Base-by-base conservation (phyloP, 2,888 invertebrate species). In the Lycia hirtaria region DNA sequence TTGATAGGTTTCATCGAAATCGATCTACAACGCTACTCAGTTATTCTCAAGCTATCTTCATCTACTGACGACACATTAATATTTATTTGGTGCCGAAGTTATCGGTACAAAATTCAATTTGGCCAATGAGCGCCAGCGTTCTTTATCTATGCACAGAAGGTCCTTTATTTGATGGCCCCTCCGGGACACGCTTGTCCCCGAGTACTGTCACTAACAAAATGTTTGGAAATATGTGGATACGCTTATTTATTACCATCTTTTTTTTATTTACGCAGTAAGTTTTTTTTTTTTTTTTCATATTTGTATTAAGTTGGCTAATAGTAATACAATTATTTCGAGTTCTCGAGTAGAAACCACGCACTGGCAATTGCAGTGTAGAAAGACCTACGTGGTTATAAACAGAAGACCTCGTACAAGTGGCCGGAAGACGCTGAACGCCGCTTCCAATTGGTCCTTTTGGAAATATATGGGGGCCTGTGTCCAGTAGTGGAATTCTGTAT, bases 81-180 rank as follows among this genome's bases (percentile, higher is more conserved):
- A 83, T 85, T 83, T 81, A 84, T 81, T 81, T 78, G 75, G 72
- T 80, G 72, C 73, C 71, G 74, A 83, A 86, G 82, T 81, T 82
- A 82, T 85, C 81, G 80, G 78, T 76, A 81, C 83, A 78, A 88
- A 88, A 91, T 91, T 88, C 90, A 89, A 92, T 92, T 91, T 91
- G 72, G 80, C 72, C 78, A 81, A 83, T 81, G 88, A 88, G 86
- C 84, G 84, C 82, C 79, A 78, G 84, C 79, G 81, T 78, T 82
- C 83, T 86, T 92, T 91, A 91, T 91, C 90, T 92, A 88, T 90
- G 86, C 88, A 89, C 85, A 88, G 88, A 90, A 88, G 87, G 88
- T 84, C 83, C 82, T 84, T 91, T 90, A 90, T 89, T 92, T 89
- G 89, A 92, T 90, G 79, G 90, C 80, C 81, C 80, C 80, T 78